These are phyloP conservation scores for Phalacrocorax carbo DNA, from an alignment of 2,113 vertebrate genomes.

Conservation along the genomic window DNA sequence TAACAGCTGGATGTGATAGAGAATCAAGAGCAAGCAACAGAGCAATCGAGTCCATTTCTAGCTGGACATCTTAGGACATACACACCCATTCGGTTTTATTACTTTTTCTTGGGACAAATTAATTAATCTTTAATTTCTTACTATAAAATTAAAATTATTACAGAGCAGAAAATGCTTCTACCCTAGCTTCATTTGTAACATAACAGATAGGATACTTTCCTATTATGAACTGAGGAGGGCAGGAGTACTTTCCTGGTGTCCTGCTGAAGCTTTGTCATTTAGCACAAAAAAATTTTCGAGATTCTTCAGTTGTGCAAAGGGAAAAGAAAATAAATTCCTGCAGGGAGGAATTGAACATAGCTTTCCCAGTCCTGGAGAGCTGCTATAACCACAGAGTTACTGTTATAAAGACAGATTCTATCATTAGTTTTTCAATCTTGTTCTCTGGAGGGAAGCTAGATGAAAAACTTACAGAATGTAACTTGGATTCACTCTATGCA, in stretches of 20 bases:
- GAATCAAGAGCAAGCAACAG: background rate
- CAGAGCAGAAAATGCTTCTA: background rate
- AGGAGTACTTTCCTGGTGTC: background rate
- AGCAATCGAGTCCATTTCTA: background rate
- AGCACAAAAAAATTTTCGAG: background rate
- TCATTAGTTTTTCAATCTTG: constrained; percentile 43
- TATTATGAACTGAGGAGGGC: background rate
- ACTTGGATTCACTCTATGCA: background rate
- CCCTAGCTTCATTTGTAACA: background rate
- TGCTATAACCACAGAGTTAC: background rate
- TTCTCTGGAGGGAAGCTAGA: constrained; percentile 49
- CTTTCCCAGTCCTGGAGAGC: background rate
- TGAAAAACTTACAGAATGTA: constrained; percentile 39
- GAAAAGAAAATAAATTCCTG: constrained; percentile 25
- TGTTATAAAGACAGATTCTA: constrained; percentile 26
- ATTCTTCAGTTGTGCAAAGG: background rate
- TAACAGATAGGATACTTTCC: rapidly evolving
- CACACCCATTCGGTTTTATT: background rate
- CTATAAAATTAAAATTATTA: background rate
- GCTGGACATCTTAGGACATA: background rate
- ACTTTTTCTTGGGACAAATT: background rate
- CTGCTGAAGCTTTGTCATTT: background rate
- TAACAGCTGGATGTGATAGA: background rate
- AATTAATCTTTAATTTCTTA: background rate
- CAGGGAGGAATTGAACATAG: background rate